Evolutionary conservation across 2,113 vertebrate species (phyloP), one percentile per base, ranked within the genome.

Genomic region (Proterorhinus semilunaris): DNA sequence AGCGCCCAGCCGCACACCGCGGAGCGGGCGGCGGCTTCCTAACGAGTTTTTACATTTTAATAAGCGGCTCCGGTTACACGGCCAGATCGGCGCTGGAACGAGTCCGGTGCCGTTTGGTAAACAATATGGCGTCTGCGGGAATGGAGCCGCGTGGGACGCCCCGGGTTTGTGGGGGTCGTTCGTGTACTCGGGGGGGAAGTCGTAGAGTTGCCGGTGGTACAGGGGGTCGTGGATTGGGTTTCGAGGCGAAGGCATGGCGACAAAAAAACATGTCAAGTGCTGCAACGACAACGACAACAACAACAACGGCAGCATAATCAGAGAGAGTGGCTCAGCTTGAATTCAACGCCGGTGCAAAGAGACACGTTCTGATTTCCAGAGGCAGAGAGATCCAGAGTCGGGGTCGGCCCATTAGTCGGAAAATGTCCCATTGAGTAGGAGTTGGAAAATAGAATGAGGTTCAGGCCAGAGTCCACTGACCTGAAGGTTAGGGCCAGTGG

Each of bases 11-110:
- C 58, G 72, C 66, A 68, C 51, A 63, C 11, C 61, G 81, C 61
- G 81, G 69, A 62, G 69, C 69, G 21, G 2, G 55, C 71, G 64
- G 79, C 81, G 45, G 66, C 53, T 59, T 83, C 75, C 70, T 71
- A 74, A 83, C 74, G 77, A 76, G 70, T 69, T 62, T 47, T 75
- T 77, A 66, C 58, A 69, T 71, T 62, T 75, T 70, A 13, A 49
- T 55, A 71, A 66, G 69, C 47, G 52, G 58, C n/a, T 71, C 27
- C 67, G 43, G 76, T 76, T 65, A 76, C 42, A 15, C 47, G 8
- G 59, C 74, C 49, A 15, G 10, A 16, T 8, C 64, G 70, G 59
- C 42, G 53, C 48, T n/a, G 59, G 6, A 55, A 9, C 36, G n/a
- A 21, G 7, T n/a, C 7, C 59, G 49, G 2, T 55, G 15, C 4